These are phyloP conservation scores for Melanchra persicariae DNA, from an alignment of 2,888 invertebrate genomes.

Conservation along the genomic window DNA sequence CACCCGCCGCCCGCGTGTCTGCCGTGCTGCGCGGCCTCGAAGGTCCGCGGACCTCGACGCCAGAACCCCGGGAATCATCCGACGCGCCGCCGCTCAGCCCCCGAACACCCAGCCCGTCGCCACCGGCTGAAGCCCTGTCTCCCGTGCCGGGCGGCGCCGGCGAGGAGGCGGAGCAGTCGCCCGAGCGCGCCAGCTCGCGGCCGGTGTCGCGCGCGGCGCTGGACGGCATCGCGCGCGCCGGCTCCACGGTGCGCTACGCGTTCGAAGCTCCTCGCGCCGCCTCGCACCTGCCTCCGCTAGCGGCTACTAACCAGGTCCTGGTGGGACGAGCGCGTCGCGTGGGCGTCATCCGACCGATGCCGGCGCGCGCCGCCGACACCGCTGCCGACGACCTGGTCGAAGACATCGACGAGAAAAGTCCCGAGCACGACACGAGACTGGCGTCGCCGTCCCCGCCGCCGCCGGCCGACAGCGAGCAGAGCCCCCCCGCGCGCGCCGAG, in stretches of 20 bases:
- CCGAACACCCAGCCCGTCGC: constrained; percentile 81
- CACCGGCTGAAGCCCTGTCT: constrained; percentile 90
- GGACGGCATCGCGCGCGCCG: constrained; percentile 92
- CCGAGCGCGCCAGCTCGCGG: constrained; percentile 77
- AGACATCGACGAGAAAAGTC: constrained; percentile 63
- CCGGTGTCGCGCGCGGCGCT: constrained; percentile 91
- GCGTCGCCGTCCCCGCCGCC: constrained; percentile 70
- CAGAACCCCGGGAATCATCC: constrained; percentile 74
- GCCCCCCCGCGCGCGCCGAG: constrained; percentile 79
- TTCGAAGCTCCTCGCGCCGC: constrained; percentile 85
- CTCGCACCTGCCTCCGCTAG: constrained; percentile 82
- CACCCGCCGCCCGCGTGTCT: constrained; percentile 88
- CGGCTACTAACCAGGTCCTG: constrained; percentile 83
- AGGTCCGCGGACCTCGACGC: constrained; percentile 78
- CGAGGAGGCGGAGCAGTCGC: constrained; percentile 69
- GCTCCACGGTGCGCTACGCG: constrained; percentile 92
- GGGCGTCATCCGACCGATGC: constrained; percentile 91
- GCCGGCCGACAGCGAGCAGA: constrained; percentile 81
- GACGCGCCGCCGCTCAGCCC: constrained; percentile 72
- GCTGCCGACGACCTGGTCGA: constrained; percentile 64
- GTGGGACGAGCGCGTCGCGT: constrained; percentile 86
- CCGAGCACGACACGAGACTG: constrained; percentile 67
- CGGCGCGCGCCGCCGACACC: constrained; percentile 70
- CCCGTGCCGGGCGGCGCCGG: constrained; percentile 85
- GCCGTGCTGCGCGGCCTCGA: constrained; percentile 84